phyloP scores from a whole-genome alignment of 2,113 vertebrate species.

The Cyanocitta stelleri region DNA sequence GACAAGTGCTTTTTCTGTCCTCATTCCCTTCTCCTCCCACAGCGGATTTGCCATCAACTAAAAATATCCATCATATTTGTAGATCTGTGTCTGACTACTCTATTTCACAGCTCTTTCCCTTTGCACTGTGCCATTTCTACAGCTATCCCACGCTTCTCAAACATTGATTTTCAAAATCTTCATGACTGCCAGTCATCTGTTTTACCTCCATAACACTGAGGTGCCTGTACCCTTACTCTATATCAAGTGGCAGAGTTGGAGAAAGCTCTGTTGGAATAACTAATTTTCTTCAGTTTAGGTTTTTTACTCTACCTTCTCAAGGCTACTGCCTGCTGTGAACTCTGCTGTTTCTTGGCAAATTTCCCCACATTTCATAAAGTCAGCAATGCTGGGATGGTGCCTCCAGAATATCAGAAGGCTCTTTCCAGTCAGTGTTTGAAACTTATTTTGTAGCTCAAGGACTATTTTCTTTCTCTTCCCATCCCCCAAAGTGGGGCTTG shows the following conservation, averaged over 20 bases:
- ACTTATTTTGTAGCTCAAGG: neutral
- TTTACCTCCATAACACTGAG: neutral
- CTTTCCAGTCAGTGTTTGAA: neutral
- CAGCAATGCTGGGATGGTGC: neutral
- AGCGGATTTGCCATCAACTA: neutral
- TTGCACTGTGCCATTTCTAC: neutral
- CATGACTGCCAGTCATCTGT: neutral
- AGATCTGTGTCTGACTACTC: conserved; percentile 20
- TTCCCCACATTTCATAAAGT: neutral
- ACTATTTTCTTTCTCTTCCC: neutral
- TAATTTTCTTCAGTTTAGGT: neutral
- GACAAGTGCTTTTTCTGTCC: conserved; percentile 48
- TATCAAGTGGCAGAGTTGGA: neutral
- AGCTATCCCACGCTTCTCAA: neutral
- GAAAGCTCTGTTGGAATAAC: neutral
- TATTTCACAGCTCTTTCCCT: neutral
- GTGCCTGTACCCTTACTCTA: neutral
- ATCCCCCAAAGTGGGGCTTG: fast-evolving
- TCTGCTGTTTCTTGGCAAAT: neutral
- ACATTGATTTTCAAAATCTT: neutral
- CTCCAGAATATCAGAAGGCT: neutral
- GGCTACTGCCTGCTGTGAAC: neutral
- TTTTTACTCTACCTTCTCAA: neutral
- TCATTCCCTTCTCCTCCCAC: neutral
- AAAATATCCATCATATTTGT: conserved; percentile 35